A percentile compares a stretch with the other conserved stretches of the same genome.
Evolutionary conservation across 2,797 vertebrate genomes (phyloP).

Genomic region (Pygocentrus nattereri): DNA sequence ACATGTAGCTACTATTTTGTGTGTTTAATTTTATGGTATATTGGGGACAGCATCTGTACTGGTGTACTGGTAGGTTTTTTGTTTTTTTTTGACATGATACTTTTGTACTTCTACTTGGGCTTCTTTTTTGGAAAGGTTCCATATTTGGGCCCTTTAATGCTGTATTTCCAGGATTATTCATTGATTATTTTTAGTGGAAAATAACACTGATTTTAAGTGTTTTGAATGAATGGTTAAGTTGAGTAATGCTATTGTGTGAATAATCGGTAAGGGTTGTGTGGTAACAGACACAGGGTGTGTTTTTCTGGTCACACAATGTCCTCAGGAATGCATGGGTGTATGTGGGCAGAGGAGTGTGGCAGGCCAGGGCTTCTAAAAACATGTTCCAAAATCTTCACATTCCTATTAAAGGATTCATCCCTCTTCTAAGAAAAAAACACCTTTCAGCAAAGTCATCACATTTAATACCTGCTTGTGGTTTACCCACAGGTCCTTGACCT

Average conservation of each 20-base stretch:
- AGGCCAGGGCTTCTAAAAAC: constrained; percentile 46
- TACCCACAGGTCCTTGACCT: background rate
- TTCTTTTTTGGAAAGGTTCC: background rate
- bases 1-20: too few relatives aligned
- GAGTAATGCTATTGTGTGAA: background rate
- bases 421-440: background rate
- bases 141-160: background rate
- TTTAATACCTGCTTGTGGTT: constrained; percentile 1
- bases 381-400: constrained; percentile 43
- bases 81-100: too few relatives aligned
- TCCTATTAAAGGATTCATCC: constrained; percentile 35
- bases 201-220: background rate
- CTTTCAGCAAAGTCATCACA: background rate
- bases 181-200: background rate
- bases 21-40: too few relatives aligned
- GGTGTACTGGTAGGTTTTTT: too few relatives aligned
- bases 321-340: constrained; percentile 43
- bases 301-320: constrained; percentile 19
- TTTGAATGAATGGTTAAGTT: background rate
- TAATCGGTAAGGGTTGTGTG: background rate
- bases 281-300: constrained; percentile 15
- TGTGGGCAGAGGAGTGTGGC: constrained; percentile 36
- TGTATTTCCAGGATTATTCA: background rate
- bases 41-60: too few relatives aligned
- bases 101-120: too few relatives aligned